These are phyloP conservation scores for Sminthurides aquaticus DNA, from an alignment of 2,888 invertebrate species.

Conservation along the genomic window DNA sequence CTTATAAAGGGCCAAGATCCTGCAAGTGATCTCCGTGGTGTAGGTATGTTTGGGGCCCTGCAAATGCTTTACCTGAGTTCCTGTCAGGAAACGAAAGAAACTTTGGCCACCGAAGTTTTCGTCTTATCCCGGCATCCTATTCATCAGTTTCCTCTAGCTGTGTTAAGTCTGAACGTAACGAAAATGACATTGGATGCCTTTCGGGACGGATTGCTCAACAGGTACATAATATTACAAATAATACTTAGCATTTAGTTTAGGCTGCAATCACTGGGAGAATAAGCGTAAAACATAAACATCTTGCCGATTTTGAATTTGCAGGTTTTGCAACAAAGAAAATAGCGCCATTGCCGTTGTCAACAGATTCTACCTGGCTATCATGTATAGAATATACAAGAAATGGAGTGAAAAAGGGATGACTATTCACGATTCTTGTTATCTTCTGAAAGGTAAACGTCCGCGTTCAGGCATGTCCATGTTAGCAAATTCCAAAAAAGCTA, in stretches of 20 bases:
- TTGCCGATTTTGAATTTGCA: conserved; percentile 38
- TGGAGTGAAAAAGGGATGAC: conserved; percentile 51
- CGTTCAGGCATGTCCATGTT: neutral
- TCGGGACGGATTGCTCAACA: conserved; percentile 50
- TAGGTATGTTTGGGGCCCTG: conserved; percentile 50
- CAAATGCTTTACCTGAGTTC: conserved; percentile 50
- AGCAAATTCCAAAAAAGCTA: neutral
- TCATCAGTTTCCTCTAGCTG: conserved; percentile 53
- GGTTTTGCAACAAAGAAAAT: conserved; percentile 48
- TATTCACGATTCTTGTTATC: conserved; percentile 50
- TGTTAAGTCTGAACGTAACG: conserved; percentile 53
- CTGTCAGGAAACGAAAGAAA: conserved; percentile 44
- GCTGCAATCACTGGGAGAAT: neutral
- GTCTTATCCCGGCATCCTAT: conserved; percentile 49
- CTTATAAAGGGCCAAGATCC: conserved; percentile 49
- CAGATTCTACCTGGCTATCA: conserved; percentile 49
- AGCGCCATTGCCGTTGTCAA: conserved; percentile 49
- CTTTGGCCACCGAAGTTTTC: conserved; percentile 48
- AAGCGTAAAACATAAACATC: neutral
- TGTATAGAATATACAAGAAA: conserved; percentile 48
- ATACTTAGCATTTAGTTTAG: neutral
- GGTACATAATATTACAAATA: conserved; percentile 43
- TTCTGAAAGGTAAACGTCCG: conserved; percentile 48
- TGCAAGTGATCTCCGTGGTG: conserved; percentile 52
- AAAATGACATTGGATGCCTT: conserved; percentile 50